Base-by-base conservation (phyloP, 2,113 vertebrate species). In the Fukomys damarensis region DNA sequence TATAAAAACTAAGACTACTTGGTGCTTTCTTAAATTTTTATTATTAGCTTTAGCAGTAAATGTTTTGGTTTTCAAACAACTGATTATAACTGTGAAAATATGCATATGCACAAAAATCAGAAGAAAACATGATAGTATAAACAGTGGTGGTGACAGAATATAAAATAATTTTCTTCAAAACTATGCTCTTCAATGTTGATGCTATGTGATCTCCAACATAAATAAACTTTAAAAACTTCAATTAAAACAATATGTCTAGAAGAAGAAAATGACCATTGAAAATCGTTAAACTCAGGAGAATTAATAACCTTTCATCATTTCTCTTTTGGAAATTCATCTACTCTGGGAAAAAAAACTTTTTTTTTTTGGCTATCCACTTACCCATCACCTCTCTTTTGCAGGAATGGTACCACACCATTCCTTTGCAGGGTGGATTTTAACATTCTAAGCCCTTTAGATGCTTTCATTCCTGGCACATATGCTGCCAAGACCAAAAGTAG, bases 201-300 rank as follows among this genome's bases (percentile, higher is more conserved):
- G n/a, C 77, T 92, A 81, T 72, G 22, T 96, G 87, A 94, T 89
- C 49, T 76, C 90, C 96, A 84, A 95, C 35, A 63, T 87, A 90
- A 91, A 65, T 70, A 76, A 95, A 90, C 38, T 49, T 49, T 82
- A 41, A 82, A 82, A 86, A 43, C 32, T 63, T 84, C 84, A 76
- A 22, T 80, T 35, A 93, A 95, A 93, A 52, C 79, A 96, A 20
- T 85, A n/a, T 96, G 32, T 74, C 86, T 83, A 26, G 28, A 38
- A 95, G 65, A 10, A 91, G 68, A 79, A 95, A 79, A 86, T 66
- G 79, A 70, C 74, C 68, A 72, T 38, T 84, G 70, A 87, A 83
- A 94, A 95, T 41, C 76, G 43, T 61, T 56, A 85, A 87, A 63
- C 35, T 59, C 3, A 43, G 26, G 32, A 58, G 20, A 82, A 82